These are phyloP conservation scores for Pelvicachromis taeniatus DNA, from an alignment of 2,113 vertebrate species.

Conservation along the genomic window DNA sequence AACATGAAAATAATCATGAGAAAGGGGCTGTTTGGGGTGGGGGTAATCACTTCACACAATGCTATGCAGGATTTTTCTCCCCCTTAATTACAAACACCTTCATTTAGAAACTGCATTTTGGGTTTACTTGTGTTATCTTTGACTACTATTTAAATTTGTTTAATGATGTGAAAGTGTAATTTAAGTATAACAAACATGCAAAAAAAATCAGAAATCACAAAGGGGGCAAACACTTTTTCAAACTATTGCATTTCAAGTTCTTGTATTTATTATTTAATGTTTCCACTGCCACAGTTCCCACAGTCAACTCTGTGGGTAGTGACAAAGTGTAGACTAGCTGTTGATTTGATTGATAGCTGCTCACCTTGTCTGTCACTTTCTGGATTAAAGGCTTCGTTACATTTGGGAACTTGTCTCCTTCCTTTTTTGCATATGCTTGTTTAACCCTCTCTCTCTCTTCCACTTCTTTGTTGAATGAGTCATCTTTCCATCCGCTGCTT, in stretches of 20 bases:
- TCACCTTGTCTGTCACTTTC: background rate
- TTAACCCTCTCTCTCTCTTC: slow-evolving; percentile 15
- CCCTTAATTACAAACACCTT: background rate
- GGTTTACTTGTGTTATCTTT: background rate
- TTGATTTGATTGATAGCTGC: slow-evolving; percentile 9
- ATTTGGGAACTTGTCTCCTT: background rate
- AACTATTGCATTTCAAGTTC: slow-evolving; percentile 8
- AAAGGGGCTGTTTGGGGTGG: background rate
- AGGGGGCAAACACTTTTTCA: background rate
- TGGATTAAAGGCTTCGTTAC: background rate
- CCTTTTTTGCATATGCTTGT: background rate
- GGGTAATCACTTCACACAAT: fast-evolving
- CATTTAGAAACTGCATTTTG: background rate
- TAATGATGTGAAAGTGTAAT: background rate
- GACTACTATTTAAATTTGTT: background rate
- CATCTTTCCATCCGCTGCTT: slow-evolving; percentile 30
- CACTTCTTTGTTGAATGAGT: slow-evolving; percentile 31
- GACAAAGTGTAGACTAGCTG: slow-evolving; percentile 15
- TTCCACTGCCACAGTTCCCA: slow-evolving; percentile 19
- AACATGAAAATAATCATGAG: no score
- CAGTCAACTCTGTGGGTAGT: background rate
- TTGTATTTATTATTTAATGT: slow-evolving; percentile 26
- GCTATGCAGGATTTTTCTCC: background rate
- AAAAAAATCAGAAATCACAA: background rate
- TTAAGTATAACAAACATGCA: background rate